These are phyloP conservation scores for Ginglymostoma cirratum DNA, from an alignment of 2,113 vertebrate genomes.

Conservation along the genomic window DNA sequence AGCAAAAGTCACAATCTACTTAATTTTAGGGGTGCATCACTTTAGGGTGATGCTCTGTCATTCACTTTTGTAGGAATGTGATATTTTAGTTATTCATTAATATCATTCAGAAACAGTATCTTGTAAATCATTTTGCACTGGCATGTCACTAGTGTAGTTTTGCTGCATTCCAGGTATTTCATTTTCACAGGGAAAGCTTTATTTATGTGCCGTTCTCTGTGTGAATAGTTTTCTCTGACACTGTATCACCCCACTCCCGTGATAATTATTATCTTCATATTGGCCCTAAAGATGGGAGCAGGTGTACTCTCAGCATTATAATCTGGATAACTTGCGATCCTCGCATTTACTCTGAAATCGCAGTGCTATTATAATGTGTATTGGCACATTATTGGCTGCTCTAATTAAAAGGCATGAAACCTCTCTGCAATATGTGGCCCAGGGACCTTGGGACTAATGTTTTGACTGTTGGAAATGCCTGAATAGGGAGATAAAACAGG, in stretches of 20 bases:
- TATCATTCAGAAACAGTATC: background rate
- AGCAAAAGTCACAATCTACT: background rate
- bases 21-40: background rate
- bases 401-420: background rate
- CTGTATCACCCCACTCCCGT: background rate
- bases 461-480: background rate
- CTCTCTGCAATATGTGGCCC: conserved; percentile 9
- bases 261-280: background rate
- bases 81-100: background rate
- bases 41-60: background rate
- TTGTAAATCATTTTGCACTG: background rate
- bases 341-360: conserved; percentile 21
- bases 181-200: background rate
- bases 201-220: background rate
- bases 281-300: background rate
- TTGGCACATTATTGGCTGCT: background rate
- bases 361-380: background rate
- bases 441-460: conserved; percentile 2
- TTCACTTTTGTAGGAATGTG: background rate
- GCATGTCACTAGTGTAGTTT: background rate
- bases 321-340: background rate
- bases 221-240: background rate
- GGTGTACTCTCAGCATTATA: background rate
- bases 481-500: background rate
- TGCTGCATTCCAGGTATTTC: background rate